Conservation (phyloP, 2,888 invertebrate genomes). For the Mythimna albipuncta region DNA sequence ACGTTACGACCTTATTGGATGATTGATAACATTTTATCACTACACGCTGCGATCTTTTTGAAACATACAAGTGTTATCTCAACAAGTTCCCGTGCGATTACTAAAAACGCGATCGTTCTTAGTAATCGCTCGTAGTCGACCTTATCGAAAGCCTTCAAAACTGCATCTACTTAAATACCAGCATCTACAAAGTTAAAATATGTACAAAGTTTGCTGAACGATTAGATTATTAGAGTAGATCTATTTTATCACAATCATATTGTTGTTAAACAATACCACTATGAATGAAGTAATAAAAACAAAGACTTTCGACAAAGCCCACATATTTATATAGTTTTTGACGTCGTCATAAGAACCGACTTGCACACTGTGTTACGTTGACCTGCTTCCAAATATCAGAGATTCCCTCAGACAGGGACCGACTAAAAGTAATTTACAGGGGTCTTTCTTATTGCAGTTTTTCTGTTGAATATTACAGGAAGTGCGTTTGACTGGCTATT, state of each 20-base stretch:
- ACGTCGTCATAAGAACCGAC: neutral
- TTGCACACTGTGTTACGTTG: neutral
- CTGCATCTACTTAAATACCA: no score
- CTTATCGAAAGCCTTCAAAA: neutral
- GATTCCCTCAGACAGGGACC: neutral
- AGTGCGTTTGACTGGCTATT: neutral
- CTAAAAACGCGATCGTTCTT: neutral
- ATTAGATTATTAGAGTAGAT: neutral
- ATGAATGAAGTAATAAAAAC: neutral
- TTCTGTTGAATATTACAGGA: neutral
- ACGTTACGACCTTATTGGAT: neutral
- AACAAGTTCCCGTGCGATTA: no score
- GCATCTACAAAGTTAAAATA: neutral
- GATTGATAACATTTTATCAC: neutral
- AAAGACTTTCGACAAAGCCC: neutral
- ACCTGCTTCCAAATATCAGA: neutral
- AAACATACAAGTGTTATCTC: no score
- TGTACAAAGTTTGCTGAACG: neutral
- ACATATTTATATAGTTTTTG: no score
- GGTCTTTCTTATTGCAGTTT: neutral
- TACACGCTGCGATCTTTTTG: neutral
- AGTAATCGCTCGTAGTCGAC: neutral
- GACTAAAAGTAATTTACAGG: neutral
- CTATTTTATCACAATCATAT: neutral
- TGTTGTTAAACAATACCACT: neutral